Conservation (phyloP, 2,797 vertebrate genomes). For the Alauda arvensis region DNA sequence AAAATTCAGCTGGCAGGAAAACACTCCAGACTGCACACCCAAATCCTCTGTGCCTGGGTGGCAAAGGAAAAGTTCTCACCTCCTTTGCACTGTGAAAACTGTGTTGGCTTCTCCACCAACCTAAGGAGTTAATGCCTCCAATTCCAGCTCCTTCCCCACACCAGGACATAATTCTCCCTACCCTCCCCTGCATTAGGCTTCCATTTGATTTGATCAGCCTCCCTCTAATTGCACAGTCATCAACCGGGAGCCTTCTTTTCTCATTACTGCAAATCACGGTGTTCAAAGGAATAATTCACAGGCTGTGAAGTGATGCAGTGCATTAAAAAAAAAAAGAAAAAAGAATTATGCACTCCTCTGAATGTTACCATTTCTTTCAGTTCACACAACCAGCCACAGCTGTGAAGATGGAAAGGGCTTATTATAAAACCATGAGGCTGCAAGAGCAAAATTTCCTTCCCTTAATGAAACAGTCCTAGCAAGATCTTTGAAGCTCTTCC, state of each 20-base stretch:
- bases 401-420: not conserved
- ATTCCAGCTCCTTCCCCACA: not conserved
- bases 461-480: slow-evolving; percentile 2
- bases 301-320: not conserved
- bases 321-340: not conserved
- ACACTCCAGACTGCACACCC: not conserved
- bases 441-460: slow-evolving; percentile 19
- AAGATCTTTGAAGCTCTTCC: slow-evolving; percentile 20
- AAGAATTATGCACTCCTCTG: not conserved
- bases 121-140: not conserved
- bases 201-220: not conserved
- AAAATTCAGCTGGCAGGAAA: not conserved
- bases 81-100: fast-evolving
- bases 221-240: not conserved
- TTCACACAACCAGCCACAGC: slow-evolving; percentile 33
- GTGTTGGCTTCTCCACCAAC: not conserved
- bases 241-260: not conserved
- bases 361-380: not conserved
- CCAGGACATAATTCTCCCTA: not conserved
- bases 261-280: not conserved
- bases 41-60: not conserved
- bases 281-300: not conserved
- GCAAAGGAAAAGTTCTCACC: not conserved
- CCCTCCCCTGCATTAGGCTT: not conserved
- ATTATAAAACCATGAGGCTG: slow-evolving; percentile 27